Conservation (phyloP, 1,140 invertebrate genomes). For the Drosophila watanabei region DNA sequence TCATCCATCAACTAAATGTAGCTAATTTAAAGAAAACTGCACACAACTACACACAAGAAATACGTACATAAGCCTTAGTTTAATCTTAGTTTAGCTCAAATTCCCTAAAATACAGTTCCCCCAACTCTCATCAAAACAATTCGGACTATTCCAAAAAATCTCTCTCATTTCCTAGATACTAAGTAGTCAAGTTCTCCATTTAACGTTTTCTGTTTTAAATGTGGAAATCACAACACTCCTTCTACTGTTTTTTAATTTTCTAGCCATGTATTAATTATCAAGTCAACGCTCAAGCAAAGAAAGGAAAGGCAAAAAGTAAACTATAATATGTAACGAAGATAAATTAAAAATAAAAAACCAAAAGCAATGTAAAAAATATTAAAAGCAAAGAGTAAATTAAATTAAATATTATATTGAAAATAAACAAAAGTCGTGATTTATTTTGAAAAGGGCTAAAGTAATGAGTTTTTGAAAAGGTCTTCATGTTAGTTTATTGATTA, state of each 20-base stretch:
- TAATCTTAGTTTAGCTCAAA: conserved; percentile 76
- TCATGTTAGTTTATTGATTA: not conserved
- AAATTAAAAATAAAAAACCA: conserved; percentile 50
- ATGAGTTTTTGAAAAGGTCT: not conserved
- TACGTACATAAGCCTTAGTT: conserved; percentile 75
- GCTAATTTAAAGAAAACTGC: conserved; percentile 56
- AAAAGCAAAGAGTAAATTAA: conserved; percentile 66
- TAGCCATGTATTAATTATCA: conserved; percentile 42
- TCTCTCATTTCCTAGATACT: conserved; percentile 45
- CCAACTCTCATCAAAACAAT: conserved; percentile 21
- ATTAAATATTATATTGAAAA: conserved; percentile 74
- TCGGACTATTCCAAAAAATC: conserved; percentile 50
- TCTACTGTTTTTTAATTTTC: conserved; percentile 38
- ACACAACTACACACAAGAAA: conserved; percentile 38
- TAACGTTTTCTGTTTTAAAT: conserved; percentile 38
- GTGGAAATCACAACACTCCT: conserved; percentile 26
- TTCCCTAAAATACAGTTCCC: conserved; percentile 41
- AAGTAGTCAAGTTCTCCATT: conserved; percentile 53
- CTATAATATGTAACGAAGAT: conserved; percentile 54
- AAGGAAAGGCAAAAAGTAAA: conserved; percentile 39
- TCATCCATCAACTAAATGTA: conserved; percentile 50
- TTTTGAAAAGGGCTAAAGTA: conserved; percentile 9
- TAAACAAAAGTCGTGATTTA: conserved; percentile 24
- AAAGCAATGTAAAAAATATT: conserved; percentile 76
- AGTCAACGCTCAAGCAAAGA: conserved; percentile 54